phyloP scores from a whole-genome alignment of 2,797 vertebrate species.

The Myotis vivesi region DNA sequence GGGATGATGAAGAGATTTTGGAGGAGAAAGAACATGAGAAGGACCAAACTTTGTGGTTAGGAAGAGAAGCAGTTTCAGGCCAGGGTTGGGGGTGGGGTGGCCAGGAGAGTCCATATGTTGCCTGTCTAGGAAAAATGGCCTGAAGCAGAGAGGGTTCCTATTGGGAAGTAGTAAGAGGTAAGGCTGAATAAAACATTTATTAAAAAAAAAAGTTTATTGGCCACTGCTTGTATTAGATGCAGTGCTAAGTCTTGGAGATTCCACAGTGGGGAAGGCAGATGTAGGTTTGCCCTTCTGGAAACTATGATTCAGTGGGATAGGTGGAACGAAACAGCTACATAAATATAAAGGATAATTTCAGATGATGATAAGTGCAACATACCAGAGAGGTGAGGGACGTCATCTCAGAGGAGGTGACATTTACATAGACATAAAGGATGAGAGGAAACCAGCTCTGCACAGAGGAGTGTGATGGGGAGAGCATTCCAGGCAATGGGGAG shows the following conservation, averaged over 20 bases:
- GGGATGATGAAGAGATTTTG: neutral
- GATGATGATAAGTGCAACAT: neutral
- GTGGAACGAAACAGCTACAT: neutral
- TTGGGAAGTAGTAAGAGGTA: neutral
- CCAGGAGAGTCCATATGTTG: neutral
- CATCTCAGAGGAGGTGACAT: neutral
- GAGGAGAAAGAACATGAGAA: neutral
- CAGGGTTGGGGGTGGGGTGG: neutral
- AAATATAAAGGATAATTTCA: constrained; percentile 17
- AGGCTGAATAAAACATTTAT: neutral
- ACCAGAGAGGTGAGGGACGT: neutral
- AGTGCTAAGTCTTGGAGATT: neutral
- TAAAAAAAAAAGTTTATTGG: neutral
- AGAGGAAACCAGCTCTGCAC: neutral
- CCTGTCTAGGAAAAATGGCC: neutral
- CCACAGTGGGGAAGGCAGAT: neutral
- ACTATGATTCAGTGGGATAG: neutral
- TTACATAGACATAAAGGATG: neutral
- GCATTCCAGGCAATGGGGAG: neutral
- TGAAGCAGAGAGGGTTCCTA: neutral
- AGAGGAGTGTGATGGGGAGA: neutral
- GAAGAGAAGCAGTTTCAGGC: neutral
- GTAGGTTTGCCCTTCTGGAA: neutral
- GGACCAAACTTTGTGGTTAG: neutral
- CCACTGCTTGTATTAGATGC: neutral